Evolutionary conservation across 1,140 invertebrate species (phyloP), one percentile per base, ranked within the genome.

Genomic region (Brachionus koreanus): DNA sequence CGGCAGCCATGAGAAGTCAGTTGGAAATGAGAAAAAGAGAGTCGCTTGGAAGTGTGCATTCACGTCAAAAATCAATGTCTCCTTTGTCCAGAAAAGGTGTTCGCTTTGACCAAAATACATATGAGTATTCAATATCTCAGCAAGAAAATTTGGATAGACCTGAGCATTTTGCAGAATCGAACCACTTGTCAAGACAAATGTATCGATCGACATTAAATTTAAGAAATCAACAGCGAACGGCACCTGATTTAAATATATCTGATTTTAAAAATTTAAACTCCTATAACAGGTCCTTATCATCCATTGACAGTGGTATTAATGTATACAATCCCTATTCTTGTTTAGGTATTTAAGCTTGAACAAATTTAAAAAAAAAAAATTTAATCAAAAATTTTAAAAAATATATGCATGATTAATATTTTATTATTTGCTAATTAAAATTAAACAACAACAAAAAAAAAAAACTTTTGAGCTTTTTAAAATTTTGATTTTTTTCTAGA

Each of bases 191-290:
- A 37, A 16, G 65, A 23, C 35, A 12, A 9, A 69, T 69, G 16
- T 69, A 69, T 69, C 65, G 65, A 69, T 74, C 69, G 25, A 39
- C 42, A 25, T 42, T 46, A 25, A 74, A 74, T 74, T 43, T 74
- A 23, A 74, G 23, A n/a, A 12, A 42, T 39, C 7, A 72, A 0
- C 33, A 39, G 19, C 42, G 37, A 74, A 74, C 37, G 37, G 13
- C 39, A 46, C 12, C 23, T 42, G 42, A 72, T 19, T 25, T 72
- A 12, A 46, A 74, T 33, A 74, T 46, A 12, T 10, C 13, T 74
- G 37, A 74, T 39, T 74, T 74, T 74, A 74, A 69, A 39, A 69
- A 74, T 39, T 74, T 74, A 74, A 74, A 43, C 25, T 69, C 12
- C 37, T 39, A 69, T 69, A 43, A 74, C 43, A 74, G 42, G 25